Evolutionary conservation across 2,113 vertebrate species (phyloP).

Genomic region (Salvelinus fontinalis): DNA sequence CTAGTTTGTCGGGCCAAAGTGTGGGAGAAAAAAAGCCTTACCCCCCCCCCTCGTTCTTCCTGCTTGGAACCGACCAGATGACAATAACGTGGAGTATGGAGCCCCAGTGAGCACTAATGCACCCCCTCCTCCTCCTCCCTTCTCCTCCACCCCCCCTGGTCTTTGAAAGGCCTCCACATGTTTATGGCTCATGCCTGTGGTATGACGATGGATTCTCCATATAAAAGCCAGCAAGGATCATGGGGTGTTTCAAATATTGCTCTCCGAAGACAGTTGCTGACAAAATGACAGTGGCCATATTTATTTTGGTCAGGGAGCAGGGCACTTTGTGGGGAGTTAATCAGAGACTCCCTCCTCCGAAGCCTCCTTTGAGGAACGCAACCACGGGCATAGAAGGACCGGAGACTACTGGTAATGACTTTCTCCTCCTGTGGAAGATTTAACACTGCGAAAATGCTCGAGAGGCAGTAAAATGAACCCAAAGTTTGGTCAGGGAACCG

Average conservation of each 20-base stretch:
- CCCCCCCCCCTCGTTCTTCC: slow-evolving; percentile 50
- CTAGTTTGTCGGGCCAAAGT: slow-evolving; percentile 41
- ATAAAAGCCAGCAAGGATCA: slow-evolving; percentile 71
- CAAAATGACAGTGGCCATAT: slow-evolving; percentile 77
- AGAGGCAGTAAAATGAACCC: slow-evolving; percentile 51
- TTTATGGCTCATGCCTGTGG: slow-evolving; percentile 80
- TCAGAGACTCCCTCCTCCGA: slow-evolving; percentile 49
- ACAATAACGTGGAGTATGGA: slow-evolving; percentile 60
- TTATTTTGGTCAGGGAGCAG: slow-evolving; percentile 75
- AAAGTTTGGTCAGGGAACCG: slow-evolving; percentile 34
- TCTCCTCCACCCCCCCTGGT: slow-evolving; percentile 40
- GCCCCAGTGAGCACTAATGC: slow-evolving; percentile 9
- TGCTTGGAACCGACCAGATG: slow-evolving; percentile 68
- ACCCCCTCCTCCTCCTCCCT: slow-evolving; percentile 42
- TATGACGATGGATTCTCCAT: slow-evolving; percentile 79
- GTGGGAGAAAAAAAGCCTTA: slow-evolving; percentile 18
- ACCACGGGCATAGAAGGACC: slow-evolving; percentile 42
- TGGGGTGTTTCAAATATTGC: slow-evolving; percentile 75
- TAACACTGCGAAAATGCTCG: slow-evolving; percentile 47
- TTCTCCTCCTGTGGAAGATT: slow-evolving; percentile 60
- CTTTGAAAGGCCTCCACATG: slow-evolving; percentile 75
- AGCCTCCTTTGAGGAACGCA: slow-evolving; percentile 55
- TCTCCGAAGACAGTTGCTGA: slow-evolving; percentile 76
- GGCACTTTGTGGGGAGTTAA: slow-evolving; percentile 75
- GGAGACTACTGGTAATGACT: slow-evolving; percentile 61